phyloP scores from a whole-genome alignment of 1,140 invertebrate species.

The Ips nitidus region DNA sequence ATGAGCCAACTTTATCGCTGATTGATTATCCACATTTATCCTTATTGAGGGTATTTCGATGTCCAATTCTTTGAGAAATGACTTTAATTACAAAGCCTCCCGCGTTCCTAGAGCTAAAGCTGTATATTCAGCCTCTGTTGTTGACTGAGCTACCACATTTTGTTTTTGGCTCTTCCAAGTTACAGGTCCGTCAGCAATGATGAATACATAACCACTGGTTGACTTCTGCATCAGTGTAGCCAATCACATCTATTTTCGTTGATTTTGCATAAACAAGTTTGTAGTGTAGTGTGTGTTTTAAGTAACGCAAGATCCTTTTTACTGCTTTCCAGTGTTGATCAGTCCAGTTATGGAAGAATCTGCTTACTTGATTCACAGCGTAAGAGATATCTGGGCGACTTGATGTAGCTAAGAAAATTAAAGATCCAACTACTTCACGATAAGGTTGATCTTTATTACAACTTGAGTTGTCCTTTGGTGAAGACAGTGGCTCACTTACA shows the following conservation, averaged over 20 bases:
- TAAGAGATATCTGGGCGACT: constrained; percentile 52
- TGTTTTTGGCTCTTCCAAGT: constrained; percentile 48
- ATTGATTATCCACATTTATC: constrained; percentile 42
- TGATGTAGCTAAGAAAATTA: constrained; percentile 49
- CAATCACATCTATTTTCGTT: too few species aligned
- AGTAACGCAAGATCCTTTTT: constrained; percentile 51
- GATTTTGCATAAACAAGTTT: too few species aligned
- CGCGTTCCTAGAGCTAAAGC: constrained; percentile 40
- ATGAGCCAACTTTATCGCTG: constrained; percentile 14
- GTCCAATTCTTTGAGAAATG: constrained; percentile 24
- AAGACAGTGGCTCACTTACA: not conserved
- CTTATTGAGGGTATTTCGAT: constrained; percentile 1
- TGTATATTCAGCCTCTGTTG: constrained; percentile 51
- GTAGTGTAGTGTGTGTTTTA: constrained; percentile 35
- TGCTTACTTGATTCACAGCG: constrained; percentile 44
- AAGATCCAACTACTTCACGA: constrained; percentile 47
- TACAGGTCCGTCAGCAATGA: constrained; percentile 31
- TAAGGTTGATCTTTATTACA: constrained; percentile 22
- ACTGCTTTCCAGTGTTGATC: constrained; percentile 45
- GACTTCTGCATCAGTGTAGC: too few species aligned
- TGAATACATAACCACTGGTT: too few species aligned
- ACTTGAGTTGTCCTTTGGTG: not conserved
- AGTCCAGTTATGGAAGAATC: constrained; percentile 41
- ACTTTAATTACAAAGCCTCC: constrained; percentile 35
- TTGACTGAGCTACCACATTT: constrained; percentile 44